A percentile compares a stretch with the other conserved stretches of the same genome.
phyloP scores from a whole-genome alignment of 2,797 vertebrate genomes.

The Enteromius viviparus region DNA sequence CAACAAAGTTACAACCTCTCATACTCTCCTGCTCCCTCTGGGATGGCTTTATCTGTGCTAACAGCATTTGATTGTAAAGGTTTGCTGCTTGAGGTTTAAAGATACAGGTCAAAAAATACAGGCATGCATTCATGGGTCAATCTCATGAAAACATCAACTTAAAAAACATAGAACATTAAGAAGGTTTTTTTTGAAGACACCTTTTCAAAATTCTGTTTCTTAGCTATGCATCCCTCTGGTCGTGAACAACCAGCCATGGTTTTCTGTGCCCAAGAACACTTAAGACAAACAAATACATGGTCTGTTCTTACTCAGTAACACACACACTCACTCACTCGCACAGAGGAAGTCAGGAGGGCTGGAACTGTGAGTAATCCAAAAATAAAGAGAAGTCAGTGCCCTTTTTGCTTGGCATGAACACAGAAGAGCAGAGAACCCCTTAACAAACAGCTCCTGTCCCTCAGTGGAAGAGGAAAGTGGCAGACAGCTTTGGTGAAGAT shows the following conservation, averaged over 20 bases:
- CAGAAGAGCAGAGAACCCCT: conserved; percentile 6
- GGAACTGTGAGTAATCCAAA: conserved; percentile 44
- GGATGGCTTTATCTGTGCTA: conserved; percentile 40
- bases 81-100: conserved; percentile 16
- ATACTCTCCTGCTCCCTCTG: conserved; percentile 20
- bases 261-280: conserved; percentile 36
- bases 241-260: conserved; percentile 3
- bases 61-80: conserved; percentile 48
- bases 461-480: conserved; percentile 40
- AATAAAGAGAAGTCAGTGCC: conserved; percentile 33
- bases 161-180: background rate
- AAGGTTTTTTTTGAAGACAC: background rate
- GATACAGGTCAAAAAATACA: background rate
- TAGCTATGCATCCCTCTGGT: conserved; percentile 15
- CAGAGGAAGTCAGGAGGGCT: conserved; percentile 41
- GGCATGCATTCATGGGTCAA: background rate
- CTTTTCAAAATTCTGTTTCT: background rate
- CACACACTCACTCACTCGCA: conserved; percentile 41
- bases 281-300: conserved; percentile 51
- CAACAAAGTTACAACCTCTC: conserved; percentile 8
- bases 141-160: background rate
- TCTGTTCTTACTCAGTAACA: conserved; percentile 52
- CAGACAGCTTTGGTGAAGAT: background rate
- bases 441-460: conserved; percentile 45
- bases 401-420: conserved; percentile 34